phyloP scores from a whole-genome alignment of 1,140 invertebrate genomes.

The Lucilia sericata region DNA sequence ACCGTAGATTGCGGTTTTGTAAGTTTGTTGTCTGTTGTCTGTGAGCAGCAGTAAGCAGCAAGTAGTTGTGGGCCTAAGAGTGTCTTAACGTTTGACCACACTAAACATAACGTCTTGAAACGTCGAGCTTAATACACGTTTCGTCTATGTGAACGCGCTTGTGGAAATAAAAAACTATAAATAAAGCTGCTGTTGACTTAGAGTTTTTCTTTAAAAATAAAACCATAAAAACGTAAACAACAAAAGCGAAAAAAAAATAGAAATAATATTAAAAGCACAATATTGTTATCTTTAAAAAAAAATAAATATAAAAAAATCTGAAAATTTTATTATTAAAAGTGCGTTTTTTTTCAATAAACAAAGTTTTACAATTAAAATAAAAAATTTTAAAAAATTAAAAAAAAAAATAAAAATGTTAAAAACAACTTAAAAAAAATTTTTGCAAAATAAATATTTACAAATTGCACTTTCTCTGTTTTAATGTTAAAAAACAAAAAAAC shows the following conservation, averaged over 20 bases:
- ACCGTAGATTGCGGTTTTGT: neutral
- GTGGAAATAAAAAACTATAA: no score
- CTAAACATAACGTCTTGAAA: slow-evolving; percentile 38
- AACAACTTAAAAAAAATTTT: neutral
- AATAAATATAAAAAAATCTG: neutral
- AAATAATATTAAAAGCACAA: no score
- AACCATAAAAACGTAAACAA: neutral
- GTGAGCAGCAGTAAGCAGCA: neutral
- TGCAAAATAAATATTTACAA: neutral
- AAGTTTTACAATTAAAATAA: neutral
- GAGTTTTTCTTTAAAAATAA: no score
- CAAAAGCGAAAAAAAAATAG: neutral
- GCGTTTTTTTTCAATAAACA: neutral
- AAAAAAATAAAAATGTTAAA: no score
- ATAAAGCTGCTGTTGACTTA: no score
- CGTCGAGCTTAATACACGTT: slow-evolving; percentile 41
- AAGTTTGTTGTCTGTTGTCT: neutral
- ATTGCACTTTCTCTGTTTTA: neutral
- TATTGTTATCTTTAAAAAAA: neutral
- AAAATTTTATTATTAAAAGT: neutral
- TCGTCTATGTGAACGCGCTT: slow-evolving; percentile 28
- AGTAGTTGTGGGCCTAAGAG: neutral
- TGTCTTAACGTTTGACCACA: slow-evolving; percentile 2
- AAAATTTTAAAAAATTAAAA: no score
- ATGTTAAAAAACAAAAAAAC: no score